Conservation (phyloP, 2,113 vertebrate genomes). For the Mesembrinibis cayennensis region DNA sequence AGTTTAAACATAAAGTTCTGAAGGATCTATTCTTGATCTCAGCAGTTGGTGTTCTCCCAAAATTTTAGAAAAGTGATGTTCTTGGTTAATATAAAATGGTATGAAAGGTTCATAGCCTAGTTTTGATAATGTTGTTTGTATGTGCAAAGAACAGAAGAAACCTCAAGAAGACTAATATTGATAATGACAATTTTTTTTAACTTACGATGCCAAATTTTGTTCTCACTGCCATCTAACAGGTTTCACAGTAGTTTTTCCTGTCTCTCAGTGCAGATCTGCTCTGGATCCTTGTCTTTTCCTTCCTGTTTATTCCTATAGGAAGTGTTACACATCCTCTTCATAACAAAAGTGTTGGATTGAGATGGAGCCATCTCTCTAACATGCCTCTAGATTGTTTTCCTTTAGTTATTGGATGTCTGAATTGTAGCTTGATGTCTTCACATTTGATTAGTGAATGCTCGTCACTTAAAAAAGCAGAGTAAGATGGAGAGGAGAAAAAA, state of each 20-base stretch:
- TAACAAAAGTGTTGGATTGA: background rate
- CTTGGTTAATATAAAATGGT: background rate
- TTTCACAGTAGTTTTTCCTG: background rate
- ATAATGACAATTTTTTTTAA: background rate
- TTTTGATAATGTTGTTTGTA: background rate
- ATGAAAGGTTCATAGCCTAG: background rate
- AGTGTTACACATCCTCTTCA: background rate
- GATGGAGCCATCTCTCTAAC: background rate
- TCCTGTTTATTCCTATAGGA: background rate
- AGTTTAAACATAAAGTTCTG: background rate
- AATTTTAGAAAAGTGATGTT: background rate
- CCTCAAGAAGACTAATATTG: background rate
- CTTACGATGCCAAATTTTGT: background rate
- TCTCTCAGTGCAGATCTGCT: background rate
- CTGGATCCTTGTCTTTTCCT: background rate
- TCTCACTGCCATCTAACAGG: background rate
- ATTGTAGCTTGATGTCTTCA: background rate
- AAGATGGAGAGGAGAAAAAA: background rate
- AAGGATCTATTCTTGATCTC: background rate
- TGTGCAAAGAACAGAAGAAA: background rate
- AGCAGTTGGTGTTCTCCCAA: background rate
- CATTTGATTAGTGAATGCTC: background rate
- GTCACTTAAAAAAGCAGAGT: background rate
- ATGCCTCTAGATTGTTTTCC: background rate
- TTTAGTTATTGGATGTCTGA: background rate